Conservation (phyloP, 2,888 invertebrate species). For the Dione vanillae region DNA sequence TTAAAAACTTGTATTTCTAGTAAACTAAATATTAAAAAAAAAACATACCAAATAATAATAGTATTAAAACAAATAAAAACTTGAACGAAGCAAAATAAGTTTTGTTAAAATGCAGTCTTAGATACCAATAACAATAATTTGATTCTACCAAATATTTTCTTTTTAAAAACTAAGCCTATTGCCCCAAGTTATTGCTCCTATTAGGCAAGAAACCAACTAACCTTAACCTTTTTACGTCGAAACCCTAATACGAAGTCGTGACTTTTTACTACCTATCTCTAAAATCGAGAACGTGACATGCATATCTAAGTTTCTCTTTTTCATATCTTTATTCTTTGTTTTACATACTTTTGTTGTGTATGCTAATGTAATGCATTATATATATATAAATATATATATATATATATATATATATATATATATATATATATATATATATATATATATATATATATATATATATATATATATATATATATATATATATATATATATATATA, state of each 20-base stretch:
- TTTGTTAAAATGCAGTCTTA: too few relatives aligned
- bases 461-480: too few relatives aligned
- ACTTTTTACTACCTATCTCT: slow-evolving; percentile 26
- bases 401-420: too few relatives aligned
- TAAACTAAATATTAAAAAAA: too few relatives aligned
- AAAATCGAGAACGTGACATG: slow-evolving; percentile 29
- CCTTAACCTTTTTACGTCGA: slow-evolving; percentile 25
- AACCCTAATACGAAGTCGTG: slow-evolving; percentile 27
- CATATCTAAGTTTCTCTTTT: slow-evolving; percentile 22
- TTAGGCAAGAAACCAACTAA: slow-evolving; percentile 5
- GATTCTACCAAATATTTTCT: not conserved
- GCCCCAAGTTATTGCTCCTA: not conserved
- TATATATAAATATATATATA: too few relatives aligned
- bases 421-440: too few relatives aligned
- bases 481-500: too few relatives aligned
- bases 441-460: too few relatives aligned
- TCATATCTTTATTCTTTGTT: slow-evolving; percentile 9
- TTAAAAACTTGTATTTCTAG: too few relatives aligned
- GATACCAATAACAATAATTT: not conserved
- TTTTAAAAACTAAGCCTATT: not conserved
- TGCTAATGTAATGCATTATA: slow-evolving; percentile 4
- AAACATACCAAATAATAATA: too few relatives aligned
- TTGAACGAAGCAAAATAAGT: too few relatives aligned
- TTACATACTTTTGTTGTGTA: slow-evolving; percentile 17
- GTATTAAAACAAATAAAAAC: too few relatives aligned